phyloP scores from a whole-genome alignment of 2,113 vertebrate species.

The Elachura formosa region DNA sequence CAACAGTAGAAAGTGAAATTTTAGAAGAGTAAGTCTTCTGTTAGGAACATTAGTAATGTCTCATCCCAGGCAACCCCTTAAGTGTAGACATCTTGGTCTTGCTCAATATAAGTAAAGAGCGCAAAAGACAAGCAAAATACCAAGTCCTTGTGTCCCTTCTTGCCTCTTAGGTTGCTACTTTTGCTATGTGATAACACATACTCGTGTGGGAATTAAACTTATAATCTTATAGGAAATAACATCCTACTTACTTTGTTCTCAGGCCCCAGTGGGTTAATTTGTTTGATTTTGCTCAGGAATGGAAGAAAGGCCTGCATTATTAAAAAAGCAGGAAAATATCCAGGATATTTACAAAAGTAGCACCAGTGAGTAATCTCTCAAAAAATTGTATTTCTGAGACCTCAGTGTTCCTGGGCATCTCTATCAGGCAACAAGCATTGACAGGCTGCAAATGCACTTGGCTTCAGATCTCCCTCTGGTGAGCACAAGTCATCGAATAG shows the following conservation, averaged over 20 bases:
- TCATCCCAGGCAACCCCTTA: neutral
- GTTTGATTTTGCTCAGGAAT: conserved; percentile 12
- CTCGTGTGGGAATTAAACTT: neutral
- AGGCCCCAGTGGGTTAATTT: conserved; percentile 1
- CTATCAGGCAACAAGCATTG: neutral
- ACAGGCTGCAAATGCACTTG: conserved; percentile 36
- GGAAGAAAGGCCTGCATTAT: neutral
- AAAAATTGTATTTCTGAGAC: neutral
- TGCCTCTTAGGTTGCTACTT: neutral
- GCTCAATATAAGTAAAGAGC: neutral
- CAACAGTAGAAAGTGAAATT: neutral
- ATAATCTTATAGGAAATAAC: neutral
- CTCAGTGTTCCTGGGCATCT: neutral
- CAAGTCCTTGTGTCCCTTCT: neutral
- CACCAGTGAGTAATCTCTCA: neutral
- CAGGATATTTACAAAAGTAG: neutral
- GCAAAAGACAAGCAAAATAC: neutral
- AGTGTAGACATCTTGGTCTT: neutral
- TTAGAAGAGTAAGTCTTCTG: neutral
- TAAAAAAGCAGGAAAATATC: conserved; percentile 20
- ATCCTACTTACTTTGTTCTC: neutral
- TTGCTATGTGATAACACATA: neutral
- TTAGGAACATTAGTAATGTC: neutral
- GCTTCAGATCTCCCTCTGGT: neutral
- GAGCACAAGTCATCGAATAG: neutral